A percentile compares a stretch with the other conserved stretches of the same genome.
These are phyloP conservation scores for Drosophila watanabei DNA, from an alignment of 1,140 invertebrate genomes.

Conservation along the genomic window DNA sequence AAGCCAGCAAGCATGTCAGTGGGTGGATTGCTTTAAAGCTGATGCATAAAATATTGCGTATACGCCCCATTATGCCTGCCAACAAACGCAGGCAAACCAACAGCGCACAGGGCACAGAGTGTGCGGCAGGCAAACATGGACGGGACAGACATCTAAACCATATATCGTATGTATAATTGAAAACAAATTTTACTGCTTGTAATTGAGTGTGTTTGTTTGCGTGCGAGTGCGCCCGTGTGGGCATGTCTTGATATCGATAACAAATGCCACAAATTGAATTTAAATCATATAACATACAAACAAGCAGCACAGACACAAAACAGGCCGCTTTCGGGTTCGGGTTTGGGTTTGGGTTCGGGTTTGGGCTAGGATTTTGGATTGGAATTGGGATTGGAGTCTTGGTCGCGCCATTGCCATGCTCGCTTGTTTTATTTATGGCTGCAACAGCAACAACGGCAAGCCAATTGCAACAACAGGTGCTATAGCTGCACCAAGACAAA, in stretches of 20 bases:
- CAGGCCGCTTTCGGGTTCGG: constrained; percentile 5
- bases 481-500: constrained; percentile 8
- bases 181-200: constrained; percentile 80
- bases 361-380: constrained; percentile 3
- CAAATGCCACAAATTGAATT: constrained; percentile 82
- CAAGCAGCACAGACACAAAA: constrained; percentile 35
- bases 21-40: constrained; percentile 66
- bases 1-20: constrained; percentile 3
- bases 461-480: constrained; percentile 25
- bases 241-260: constrained; percentile 79
- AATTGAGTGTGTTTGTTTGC: constrained; percentile 64
- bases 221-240: constrained; percentile 22
- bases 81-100: constrained; percentile 11
- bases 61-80: constrained; percentile 55
- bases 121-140: constrained; percentile 19
- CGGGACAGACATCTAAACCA: constrained; percentile 55
- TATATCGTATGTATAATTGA: constrained; percentile 75
- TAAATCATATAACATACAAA: constrained; percentile 77
- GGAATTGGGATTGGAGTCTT: constrained; percentile 29
- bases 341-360: constrained; percentile 15
- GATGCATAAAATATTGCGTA: constrained; percentile 73
- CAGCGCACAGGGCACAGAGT: neutral
- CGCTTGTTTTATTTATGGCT: constrained; percentile 78
- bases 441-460: constrained; percentile 40
- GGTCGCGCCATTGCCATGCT: constrained; percentile 51